Base-by-base conservation (phyloP, 1,140 invertebrate species). In the Hetaerina americana region DNA sequence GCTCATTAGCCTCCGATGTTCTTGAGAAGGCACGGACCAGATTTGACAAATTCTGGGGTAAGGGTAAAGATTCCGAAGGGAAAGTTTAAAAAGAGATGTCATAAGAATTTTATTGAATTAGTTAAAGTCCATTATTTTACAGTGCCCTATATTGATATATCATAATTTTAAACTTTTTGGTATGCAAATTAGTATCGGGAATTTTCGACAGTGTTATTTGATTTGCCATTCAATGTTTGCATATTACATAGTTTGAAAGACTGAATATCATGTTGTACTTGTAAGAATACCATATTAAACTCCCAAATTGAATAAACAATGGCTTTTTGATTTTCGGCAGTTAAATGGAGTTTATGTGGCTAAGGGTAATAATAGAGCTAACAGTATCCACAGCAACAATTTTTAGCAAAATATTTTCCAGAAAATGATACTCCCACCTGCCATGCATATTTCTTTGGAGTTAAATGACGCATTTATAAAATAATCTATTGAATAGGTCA, bases 31-130 rank as follows among this genome's bases (percentile, higher is more conserved):
- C 92, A 73, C 87, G 90, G 72, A 91, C 88, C 79, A 87, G 92
- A 72, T 92, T 93, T 77, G 91, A 94, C 81, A 89, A 92, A 76
- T 94, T 94, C 81, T 95, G 92, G 92, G 90, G 90, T 69, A 84
- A 83, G 70, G 77, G 74, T 26, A 57, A 57, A 57, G 40, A 57
- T 57, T 57, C 40, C 15, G 40, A 57, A 57, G 40, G 40, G 10
- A 57, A 57, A 57, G 40, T 57, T 57, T 57, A 57, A 40, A 40
- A 57, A 57, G 40, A 57, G 22, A 12, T 57, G 2, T 57, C 15
- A 5, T 57, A 12, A 57, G 10, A 57, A 57, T 57, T 57, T 12
- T 3, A n/a, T 5, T 57, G 10, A 2, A n/a, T 57, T 57, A 57
- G 40, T 57, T 57, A n/a, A 57, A 57, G 15, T 12, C 40, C 40